A percentile compares a stretch with the other conserved stretches of the same genome.
Conservation (phyloP, 2,888 invertebrate species). For the Schizotus pectinicornis region DNA sequence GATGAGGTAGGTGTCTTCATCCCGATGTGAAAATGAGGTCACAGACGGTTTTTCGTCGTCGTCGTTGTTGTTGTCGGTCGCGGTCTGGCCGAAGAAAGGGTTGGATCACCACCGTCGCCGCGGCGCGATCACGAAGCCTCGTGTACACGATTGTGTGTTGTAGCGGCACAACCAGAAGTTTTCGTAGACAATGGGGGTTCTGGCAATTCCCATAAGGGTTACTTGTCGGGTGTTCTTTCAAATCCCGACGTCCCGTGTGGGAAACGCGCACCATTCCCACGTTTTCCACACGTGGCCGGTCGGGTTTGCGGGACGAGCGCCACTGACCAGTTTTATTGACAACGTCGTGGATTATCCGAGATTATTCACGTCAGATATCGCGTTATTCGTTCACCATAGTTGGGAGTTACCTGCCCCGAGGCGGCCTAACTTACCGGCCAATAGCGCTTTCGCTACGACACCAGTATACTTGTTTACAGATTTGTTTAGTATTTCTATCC, state of each 20-base stretch:
- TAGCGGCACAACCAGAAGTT: background rate
- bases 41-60: constrained; percentile 1
- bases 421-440: constrained; percentile 32
- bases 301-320: too few species aligned
- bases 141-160: background rate
- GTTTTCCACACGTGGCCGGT: too few species aligned
- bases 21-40: constrained; percentile 12
- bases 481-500: constrained; percentile 4
- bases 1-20: constrained; percentile 20
- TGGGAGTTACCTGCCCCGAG: constrained; percentile 37
- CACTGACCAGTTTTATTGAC: too few species aligned
- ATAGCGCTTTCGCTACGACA: constrained; percentile 14
- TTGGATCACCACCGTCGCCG: background rate
- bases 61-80: background rate
- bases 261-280: too few species aligned
- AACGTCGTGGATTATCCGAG: too few species aligned
- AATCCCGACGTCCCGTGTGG: too few species aligned
- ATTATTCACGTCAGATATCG: too few species aligned
- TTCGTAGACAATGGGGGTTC: background rate
- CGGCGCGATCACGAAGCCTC: background rate
- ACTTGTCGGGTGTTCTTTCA: too few species aligned
- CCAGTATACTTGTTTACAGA: constrained; percentile 18
- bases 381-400: constrained; percentile 5
- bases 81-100: background rate
- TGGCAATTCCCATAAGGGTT: background rate